phyloP scores from a whole-genome alignment of 2,797 vertebrate genomes.

The Distichodus sexfasciatus region DNA sequence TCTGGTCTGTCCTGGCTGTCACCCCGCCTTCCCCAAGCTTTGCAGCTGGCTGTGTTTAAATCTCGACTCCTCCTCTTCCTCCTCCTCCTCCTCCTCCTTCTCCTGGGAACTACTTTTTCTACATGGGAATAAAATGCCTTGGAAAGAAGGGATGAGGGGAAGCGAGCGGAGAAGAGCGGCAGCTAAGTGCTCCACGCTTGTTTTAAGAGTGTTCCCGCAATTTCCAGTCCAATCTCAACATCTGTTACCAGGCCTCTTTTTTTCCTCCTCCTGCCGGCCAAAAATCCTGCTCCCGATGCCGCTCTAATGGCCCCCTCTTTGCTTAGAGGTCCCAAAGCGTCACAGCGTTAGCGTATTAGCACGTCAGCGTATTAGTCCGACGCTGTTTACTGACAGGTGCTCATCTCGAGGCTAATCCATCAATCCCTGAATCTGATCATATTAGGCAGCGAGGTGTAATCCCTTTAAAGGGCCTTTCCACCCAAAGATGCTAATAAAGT shows the following conservation, averaged over 20 bases:
- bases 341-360: slow-evolving; percentile 16
- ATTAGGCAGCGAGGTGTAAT: slow-evolving; percentile 51
- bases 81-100: slow-evolving; percentile 27
- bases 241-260: slow-evolving; percentile 22
- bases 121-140: slow-evolving; percentile 41
- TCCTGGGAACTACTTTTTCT: slow-evolving; percentile 50
- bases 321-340: too few species aligned
- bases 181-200: slow-evolving; percentile 31
- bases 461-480: slow-evolving; percentile 44
- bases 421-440: slow-evolving; percentile 50
- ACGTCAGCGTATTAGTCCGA: slow-evolving; percentile 15
- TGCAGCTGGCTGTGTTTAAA: slow-evolving; percentile 13
- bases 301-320: too few species aligned
- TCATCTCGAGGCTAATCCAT: slow-evolving; percentile 48
- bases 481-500: slow-evolving; percentile 31
- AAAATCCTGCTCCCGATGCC: not conserved
- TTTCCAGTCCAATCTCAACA: slow-evolving; percentile 15
- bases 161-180: slow-evolving; percentile 25
- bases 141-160: slow-evolving; percentile 36
- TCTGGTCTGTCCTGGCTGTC: slow-evolving; percentile 38
- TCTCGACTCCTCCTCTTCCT: slow-evolving; percentile 17
- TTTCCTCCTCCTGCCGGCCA: not conserved
- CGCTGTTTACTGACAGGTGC: slow-evolving; percentile 43
- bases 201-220: slow-evolving; percentile 31
- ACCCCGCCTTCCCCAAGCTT: too few species aligned